Base-by-base conservation (phyloP, 2,113 vertebrate genomes). In the Sebastes schlegelii region DNA sequence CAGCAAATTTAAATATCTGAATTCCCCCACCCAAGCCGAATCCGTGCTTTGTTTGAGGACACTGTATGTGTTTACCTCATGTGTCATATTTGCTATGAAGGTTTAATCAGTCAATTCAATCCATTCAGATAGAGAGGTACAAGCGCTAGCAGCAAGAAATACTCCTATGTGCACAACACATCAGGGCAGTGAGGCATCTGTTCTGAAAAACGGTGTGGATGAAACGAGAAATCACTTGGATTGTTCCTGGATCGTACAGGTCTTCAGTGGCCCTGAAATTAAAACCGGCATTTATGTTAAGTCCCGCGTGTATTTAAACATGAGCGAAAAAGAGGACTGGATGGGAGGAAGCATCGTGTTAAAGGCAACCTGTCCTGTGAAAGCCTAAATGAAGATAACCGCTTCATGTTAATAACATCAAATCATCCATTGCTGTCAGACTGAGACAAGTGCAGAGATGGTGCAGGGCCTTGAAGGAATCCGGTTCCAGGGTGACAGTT, bases 361-460 rank as follows among this genome's bases (percentile, higher is more conserved):
- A 79, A 90, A 87, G 84, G 76, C 71, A 87, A 84, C 68, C 70
- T 12, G 45, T 68, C 65, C 69, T 48, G 63, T 78, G 34, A 71
- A 76, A 79, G 77, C 60, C 68, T 63, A 85, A 77, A 80, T 63
- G 46, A 84, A 54, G 73, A 43, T 46, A 86, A 77, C 19, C 10
- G 52, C 23, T 72, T 86, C 74, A 77, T 58, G 65, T 82, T 81
- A 71, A 73, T 80, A 70, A 74, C 58, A 68, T 84, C 16, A 79
- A 85, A 86, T 89, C 84, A 83, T 89, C 80, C 77, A 68, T 71
- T 87, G 69, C 67, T 78, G 76, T 84, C 73, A 79, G 78, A 85
- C 71, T 69, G 71, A 73, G 81, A 81, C 67, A 68, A 66, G 82
- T 86, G 74, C 83, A 86, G 79, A 87, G 73, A 72, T 64, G 64